These are phyloP conservation scores for Podilymbus podiceps DNA, from an alignment of 2,113 vertebrate species.

Conservation along the genomic window DNA sequence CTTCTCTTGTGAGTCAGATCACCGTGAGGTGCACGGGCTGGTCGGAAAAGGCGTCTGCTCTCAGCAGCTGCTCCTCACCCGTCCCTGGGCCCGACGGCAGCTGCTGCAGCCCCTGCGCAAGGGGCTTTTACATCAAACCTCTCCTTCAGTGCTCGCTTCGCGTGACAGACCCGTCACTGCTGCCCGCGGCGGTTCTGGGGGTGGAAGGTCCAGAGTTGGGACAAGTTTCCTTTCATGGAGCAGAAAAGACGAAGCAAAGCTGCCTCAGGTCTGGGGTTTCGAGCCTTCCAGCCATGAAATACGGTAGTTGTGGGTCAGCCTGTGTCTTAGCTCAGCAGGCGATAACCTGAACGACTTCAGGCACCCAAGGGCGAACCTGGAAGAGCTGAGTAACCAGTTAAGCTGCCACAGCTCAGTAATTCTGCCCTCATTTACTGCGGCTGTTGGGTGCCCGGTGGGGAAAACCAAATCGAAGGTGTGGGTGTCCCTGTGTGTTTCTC, in stretches of 20 bases:
- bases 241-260: neutral
- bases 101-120: accelerated
- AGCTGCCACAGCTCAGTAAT: neutral
- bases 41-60: accelerated
- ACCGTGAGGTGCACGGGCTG: accelerated
- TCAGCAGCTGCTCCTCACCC: neutral
- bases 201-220: neutral
- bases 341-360: neutral
- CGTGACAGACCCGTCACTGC: accelerated
- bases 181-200: accelerated
- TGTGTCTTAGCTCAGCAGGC: neutral
- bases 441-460: neutral
- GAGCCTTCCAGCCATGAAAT: neutral
- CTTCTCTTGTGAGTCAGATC: neutral
- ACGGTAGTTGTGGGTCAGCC: neutral
- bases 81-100: neutral
- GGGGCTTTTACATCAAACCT: neutral
- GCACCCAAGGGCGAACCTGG: neutral
- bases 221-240: neutral
- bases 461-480: neutral
- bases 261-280: neutral
- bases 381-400: neutral
- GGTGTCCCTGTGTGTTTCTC: accelerated
- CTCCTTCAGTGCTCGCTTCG: neutral
- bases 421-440: neutral